Evolutionary conservation across 2,888 invertebrate genomes (phyloP).

Genomic region (Leucozona laternaria): DNA sequence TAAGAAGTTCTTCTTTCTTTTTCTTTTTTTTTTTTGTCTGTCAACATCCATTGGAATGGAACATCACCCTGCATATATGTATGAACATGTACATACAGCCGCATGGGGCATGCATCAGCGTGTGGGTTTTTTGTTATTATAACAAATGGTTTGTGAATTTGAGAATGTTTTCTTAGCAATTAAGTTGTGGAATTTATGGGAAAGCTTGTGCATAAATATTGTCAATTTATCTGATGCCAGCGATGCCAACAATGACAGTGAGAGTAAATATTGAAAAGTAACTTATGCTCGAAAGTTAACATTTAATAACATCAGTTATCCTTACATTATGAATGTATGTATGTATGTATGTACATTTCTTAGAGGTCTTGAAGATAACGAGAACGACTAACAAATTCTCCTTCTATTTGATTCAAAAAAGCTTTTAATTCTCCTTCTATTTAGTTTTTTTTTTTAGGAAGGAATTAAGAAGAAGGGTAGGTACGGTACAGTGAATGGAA

Average conservation of each 20-base stretch:
- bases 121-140: conserved; percentile 46
- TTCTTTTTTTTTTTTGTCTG: neutral
- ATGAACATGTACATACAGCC: neutral
- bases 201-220: conserved; percentile 41
- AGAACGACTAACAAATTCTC: no score
- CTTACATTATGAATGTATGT: no score
- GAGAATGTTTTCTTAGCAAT: conserved; percentile 65
- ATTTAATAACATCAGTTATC: neutral
- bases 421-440: no score
- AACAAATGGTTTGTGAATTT: conserved; percentile 46
- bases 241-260: neutral
- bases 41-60: conserved; percentile 47
- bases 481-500: no score
- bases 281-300: neutral
- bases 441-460: no score
- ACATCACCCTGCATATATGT: neutral
- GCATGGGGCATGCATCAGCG: neutral
- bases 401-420: no score
- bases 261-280: conserved; percentile 20
- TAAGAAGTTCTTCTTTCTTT: conserved; percentile 2
- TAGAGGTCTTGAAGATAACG: no score
- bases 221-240: conserved; percentile 8
- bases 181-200: conserved; percentile 49
- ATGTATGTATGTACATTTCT: no score
- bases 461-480: no score